Percentiles rank a stretch among this genome's conserved stretches.
phyloP scores from a whole-genome alignment of 2,888 invertebrate species.

The Drosophila longiperda region DNA sequence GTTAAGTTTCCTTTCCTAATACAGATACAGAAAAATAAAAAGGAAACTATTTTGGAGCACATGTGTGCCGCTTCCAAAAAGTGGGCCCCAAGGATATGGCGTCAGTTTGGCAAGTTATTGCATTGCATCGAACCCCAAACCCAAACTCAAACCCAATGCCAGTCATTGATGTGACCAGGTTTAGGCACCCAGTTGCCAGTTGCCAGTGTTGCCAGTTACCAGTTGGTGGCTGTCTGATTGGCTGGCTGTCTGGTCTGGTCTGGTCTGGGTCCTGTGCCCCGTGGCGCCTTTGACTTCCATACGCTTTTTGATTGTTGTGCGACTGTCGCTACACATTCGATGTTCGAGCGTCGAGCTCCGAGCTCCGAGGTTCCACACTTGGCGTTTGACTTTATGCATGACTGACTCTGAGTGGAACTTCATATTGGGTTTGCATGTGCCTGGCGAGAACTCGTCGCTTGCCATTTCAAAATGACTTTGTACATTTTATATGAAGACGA shows the following conservation, averaged over 20 bases:
- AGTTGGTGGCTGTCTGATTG: conserved; percentile 4
- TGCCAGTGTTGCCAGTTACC: conserved; percentile 28
- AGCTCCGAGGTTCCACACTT: conserved; percentile 29
- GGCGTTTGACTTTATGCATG: conserved; percentile 75
- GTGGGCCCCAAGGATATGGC: conserved; percentile 67
- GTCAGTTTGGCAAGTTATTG: conserved; percentile 77
- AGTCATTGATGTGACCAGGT: conserved; percentile 25
- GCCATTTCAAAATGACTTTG: conserved; percentile 58
- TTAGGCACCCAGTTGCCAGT: conserved; percentile 36
- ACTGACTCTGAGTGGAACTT: conserved; percentile 73
- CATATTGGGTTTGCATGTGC: conserved; percentile 55
- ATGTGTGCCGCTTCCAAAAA: conserved; percentile 52
- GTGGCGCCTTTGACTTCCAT: conserved; percentile 74
- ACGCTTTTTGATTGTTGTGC: conserved; percentile 77
- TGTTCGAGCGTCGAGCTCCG: conserved; percentile 8
- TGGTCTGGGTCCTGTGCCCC: conserved; percentile 39
- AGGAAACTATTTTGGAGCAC: conserved; percentile 14
- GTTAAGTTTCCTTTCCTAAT: conserved; percentile 27
- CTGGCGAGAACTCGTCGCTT: conserved; percentile 22
- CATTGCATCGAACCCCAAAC: conserved; percentile 49
- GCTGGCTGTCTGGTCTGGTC: conserved; percentile 5
- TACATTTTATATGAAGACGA: conserved; percentile 74
- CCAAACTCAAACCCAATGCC: conserved; percentile 9
- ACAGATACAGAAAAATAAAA: conserved; percentile 10
- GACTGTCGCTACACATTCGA: conserved; percentile 37